Base-by-base conservation (phyloP, 92 coral and sea anemone species). In the Micromussa lordhowensis region DNA sequence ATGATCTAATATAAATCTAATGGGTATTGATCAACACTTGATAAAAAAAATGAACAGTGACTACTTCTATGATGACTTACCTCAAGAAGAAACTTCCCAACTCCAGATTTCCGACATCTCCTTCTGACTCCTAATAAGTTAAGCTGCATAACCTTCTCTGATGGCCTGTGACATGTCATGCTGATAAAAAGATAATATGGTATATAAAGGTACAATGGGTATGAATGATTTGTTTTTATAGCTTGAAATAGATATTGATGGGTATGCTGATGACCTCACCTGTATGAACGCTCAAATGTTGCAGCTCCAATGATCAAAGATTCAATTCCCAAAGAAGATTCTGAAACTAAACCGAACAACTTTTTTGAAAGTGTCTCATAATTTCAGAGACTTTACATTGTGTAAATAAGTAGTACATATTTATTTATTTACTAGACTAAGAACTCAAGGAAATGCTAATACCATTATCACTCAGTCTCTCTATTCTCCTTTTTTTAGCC, bases 261-360 rank as follows among this genome's bases (percentile, higher is more conserved):
- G 18, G 3, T 36, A 21, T 21, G n/a, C n/a, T 30, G 10, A 17
- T 38, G 17, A 26, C 11, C 84, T 77, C 82, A 95, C 98, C 98
- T 94, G 82, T 95, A 95, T 19, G 86, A 92, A 31, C 98, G 92
- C 31, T 91, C 98, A 95, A 86, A 95, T 53, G 96, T 93, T 28
- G 96, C 96, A 61, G 95, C 96, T 75, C 95, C 98, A 74, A 95
- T 89, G 19, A 95, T 84, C 83, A 95, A 54, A 7, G 92, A 93
- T 53, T 95, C 98, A 22, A 95, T 92, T 1, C 98, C 98, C 59
- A 95, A 63, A 5, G 88, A 82, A 13, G 88, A 63, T 36, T 88
- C 80, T 40, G 87, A 70, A 44, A 95, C 96, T 95, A 81, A 40
- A n/a, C 19, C 78, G 36, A 18, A 73, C 38, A 34, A 35, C 10